Base-by-base conservation (phyloP, 2,113 vertebrate species). In the Sylvietta virens region DNA sequence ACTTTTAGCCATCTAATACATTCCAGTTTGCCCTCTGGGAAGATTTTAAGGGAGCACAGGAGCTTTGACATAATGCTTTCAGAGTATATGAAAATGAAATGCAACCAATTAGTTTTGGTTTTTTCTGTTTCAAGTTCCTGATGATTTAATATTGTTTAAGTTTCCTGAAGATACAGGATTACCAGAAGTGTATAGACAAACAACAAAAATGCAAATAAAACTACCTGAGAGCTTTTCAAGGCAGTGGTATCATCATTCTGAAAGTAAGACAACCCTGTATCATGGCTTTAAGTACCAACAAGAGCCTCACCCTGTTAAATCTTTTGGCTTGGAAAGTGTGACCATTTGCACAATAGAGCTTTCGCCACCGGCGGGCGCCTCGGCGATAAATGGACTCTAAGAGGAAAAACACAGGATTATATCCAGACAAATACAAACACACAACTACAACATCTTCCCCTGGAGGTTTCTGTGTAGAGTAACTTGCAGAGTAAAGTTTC, bases 241-340 rank as follows among this genome's bases (percentile, higher is more conserved):
- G 82, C 81, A 87, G 71, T 35, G 57, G 67, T 51, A 82, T 1
- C 23, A 64, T 10, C 80, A 79, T 50, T 10, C 79, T 2, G 11
- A 31, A 90, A 77, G 22, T 22, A 31, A 95, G 85, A 91, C 90
- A 92, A 83, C 56, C 91, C 82, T 95, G 90, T 57, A 80, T 82
- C 79, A 86, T 33, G 77, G 35, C 48, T 93, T 77, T 81, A 96
- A 88, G 42, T 54, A 72, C 84, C 95, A 85, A 31, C 47, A 74
- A 90, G 89, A 96, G 58, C 80, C 94, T 98, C 97, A 99, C 99
- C 98, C 99, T 98, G 97, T 99, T 99, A 94, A 99, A 99, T 93
- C 99, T 98, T 89, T 99, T 99, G 92, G 99, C 99, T 98, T 99
- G 99, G 97, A 99, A 99, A 96, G 99, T 99, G 72, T 99, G 99